Evolutionary conservation across 1,140 invertebrate genomes (phyloP), one percentile per base, ranked within the genome.

Genomic region (Diachasma alloeum): DNA sequence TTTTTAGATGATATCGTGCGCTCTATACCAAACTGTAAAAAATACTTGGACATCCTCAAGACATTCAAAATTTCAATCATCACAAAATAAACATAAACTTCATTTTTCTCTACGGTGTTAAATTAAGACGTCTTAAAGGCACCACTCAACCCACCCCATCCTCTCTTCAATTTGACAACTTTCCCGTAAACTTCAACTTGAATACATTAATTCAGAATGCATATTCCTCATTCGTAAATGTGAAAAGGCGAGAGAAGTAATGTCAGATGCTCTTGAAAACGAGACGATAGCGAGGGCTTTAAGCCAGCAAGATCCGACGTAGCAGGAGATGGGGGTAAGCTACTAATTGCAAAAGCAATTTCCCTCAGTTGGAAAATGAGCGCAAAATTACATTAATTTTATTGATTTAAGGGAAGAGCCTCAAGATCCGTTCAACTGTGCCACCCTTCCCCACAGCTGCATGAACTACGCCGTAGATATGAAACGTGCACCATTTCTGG

Each of bases 321-420:
- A 2, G 39, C 13, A 11, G 24, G 22, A 26, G 24, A 63, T 63
- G 24, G 24, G 24, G 59, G 24, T 24, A 26, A 19, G 59, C 24
- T 26, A 63, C 48, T 63, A 63, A 63, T 63, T 63, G 59, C 19
- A 31, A 26, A 63, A 63, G 59, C 59, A 63, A 63, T 63, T 63
- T 63, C 24, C 59, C 59, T 63, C 59, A 63, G 59, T 31, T 63
- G 59, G 59, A 63, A 63, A 63, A 31, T 63, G 59, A 19, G 59
- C 24, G 59, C 59, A 63, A 63, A 63, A 63, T 63, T 63, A 63
- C 59, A 63, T 63, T 63, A 63, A 63, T 63, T 63, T 63, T 63
- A 63, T 63, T 31, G 59, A 63, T 63, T 63, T 31, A 31, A 63
- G 59, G 59, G 24, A 63, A 24, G 59, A 63, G 59, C 17, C 59